Evolutionary conservation across 2,113 vertebrate species (phyloP).

Genomic region (Vulpes ferrilata): DNA sequence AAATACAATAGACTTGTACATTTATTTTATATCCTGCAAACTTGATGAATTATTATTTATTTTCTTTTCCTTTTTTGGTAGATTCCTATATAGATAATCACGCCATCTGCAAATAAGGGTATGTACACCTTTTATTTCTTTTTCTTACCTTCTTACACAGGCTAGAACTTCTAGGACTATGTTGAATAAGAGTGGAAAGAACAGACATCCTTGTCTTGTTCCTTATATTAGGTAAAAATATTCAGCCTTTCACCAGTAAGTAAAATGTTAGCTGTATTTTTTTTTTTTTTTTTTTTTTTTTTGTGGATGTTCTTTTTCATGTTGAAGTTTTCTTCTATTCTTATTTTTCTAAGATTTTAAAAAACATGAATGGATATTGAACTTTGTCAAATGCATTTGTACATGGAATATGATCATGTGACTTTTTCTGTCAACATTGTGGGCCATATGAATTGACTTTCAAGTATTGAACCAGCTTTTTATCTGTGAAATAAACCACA

Average conservation of each 20-base stretch:
- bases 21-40: neutral
- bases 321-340: neutral
- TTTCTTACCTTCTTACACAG: neutral
- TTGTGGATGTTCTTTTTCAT: neutral
- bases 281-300: neutral
- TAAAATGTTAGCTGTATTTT: neutral
- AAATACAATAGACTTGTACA: neutral
- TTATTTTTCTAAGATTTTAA: neutral
- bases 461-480: neutral
- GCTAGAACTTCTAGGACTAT: neutral
- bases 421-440: neutral
- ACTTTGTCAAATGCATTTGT: conserved; percentile 17
- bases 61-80: neutral
- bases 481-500: neutral
- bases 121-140: neutral
- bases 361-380: neutral
- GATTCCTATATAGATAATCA: neutral
- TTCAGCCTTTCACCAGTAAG: neutral
- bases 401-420: neutral
- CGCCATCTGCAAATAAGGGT: neutral
- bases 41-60: neutral
- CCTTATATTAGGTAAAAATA: neutral
- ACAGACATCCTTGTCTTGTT: neutral
- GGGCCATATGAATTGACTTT: conserved; percentile 22
- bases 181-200: neutral